These are phyloP conservation scores for Poecile atricapillus DNA, from an alignment of 2,113 vertebrate species.

Conservation along the genomic window DNA sequence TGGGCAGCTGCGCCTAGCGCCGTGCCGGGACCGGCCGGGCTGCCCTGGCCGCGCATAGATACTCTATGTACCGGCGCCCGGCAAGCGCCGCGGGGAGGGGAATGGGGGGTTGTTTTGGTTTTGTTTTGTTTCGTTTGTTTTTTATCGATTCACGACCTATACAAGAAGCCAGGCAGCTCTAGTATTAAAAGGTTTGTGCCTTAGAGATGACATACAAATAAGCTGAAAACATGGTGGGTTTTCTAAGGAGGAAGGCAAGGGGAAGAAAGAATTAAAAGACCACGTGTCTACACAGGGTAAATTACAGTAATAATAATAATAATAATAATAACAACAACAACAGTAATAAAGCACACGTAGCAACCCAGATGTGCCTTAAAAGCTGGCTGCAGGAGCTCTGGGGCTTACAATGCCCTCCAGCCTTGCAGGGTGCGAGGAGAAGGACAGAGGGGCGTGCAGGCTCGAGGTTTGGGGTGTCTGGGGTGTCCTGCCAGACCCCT, in stretches of 20 bases:
- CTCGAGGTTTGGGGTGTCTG: background rate
- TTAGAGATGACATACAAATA: conserved; percentile 63
- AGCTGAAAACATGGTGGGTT: conserved; percentile 52
- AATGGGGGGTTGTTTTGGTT: background rate
- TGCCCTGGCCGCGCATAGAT: background rate
- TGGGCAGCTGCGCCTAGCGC: conserved; percentile 86
- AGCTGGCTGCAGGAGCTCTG: conserved; percentile 32
- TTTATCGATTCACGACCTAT: background rate
- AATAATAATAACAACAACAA: background rate
- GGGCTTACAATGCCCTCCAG: background rate
- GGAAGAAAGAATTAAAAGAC: background rate
- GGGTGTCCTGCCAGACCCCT: background rate
- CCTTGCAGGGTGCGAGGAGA: background rate
- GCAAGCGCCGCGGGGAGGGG: background rate
- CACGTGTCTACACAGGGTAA: conserved; percentile 69
- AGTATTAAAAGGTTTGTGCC: conserved; percentile 71
- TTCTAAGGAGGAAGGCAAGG: background rate
- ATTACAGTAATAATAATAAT: background rate
- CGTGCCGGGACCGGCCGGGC: background rate
- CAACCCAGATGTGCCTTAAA: conserved; percentile 71
- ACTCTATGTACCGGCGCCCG: background rate
- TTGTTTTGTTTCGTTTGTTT: background rate
- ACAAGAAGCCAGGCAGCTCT: conserved; percentile 60
- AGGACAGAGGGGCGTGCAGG: background rate
- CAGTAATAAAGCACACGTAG: conserved; percentile 31